Conservation (phyloP, 1,140 invertebrate species). For the Penaeus japonicus region DNA sequence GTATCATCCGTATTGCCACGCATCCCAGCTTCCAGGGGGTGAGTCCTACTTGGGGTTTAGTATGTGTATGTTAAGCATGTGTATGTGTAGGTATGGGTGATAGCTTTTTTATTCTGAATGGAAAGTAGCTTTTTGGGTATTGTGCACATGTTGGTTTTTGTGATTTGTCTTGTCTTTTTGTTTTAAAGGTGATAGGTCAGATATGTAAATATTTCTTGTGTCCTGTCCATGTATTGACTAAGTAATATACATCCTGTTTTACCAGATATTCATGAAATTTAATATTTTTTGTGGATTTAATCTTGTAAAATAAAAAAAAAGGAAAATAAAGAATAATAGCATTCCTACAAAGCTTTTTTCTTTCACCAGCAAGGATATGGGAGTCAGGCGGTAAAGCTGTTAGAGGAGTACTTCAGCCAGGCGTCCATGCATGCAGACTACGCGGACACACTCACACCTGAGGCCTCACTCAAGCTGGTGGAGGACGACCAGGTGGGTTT, state of each 20-base stretch:
- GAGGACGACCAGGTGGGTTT: slow-evolving; percentile 42
- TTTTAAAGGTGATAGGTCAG: too few relatives aligned
- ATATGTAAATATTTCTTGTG: too few relatives aligned
- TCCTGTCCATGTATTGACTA: not conserved
- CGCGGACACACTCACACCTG: slow-evolving; percentile 14
- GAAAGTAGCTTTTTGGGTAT: too few relatives aligned
- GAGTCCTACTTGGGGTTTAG: slow-evolving; percentile 61
- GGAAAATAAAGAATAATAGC: not conserved
- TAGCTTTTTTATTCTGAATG: too few relatives aligned
- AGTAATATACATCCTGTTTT: not conserved
- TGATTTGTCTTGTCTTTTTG: too few relatives aligned
- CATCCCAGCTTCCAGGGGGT: slow-evolving; percentile 97
- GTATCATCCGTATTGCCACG: slow-evolving; percentile 95
- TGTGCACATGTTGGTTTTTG: too few relatives aligned
- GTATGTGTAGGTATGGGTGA: too few relatives aligned
- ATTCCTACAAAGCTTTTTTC: slow-evolving; percentile 29
- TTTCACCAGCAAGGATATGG: slow-evolving; percentile 87
- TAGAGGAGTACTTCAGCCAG: slow-evolving; percentile 84
- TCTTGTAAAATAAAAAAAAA: not conserved
- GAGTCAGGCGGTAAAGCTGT: slow-evolving; percentile 79
- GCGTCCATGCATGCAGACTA: slow-evolving; percentile 36
- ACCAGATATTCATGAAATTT: too few relatives aligned
- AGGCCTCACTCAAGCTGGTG: slow-evolving; percentile 10
- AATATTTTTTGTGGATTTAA: too few relatives aligned
- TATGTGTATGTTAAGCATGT: too few relatives aligned